Evolutionary conservation across 2,797 vertebrate species (phyloP), one percentile per base, ranked within the genome.

Genomic region (Labroides dimidiatus): DNA sequence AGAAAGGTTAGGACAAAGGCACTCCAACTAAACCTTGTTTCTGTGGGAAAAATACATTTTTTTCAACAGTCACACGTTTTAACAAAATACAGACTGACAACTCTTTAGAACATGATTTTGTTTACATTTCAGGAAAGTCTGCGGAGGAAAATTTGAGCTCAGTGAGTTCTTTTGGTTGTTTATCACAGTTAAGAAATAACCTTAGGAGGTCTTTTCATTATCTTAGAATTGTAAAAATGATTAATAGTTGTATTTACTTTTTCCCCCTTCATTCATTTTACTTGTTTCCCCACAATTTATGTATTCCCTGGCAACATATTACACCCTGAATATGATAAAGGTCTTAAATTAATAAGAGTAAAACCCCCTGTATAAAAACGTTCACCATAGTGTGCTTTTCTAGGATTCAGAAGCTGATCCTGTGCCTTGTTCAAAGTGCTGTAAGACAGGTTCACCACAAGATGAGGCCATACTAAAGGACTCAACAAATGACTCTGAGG

Each of bases 381-480:
- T 36, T 23, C 3, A 39, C 37, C 17, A n/a, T 7, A 1, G 17
- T 77, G 47, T 53, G 15, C 80, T 24, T 79, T 48, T 69, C 6
- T 14, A 85, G 67, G 45, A 64, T 19, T 30, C 39, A 1, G 36
- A 50, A 2, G 24, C 6, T 1, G 6, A 37, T 8, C 63, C n/a
- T 49, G 42, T 72, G 75, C 70, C 45, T 7, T 37, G 3, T 23
- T 2, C 50, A 55, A 91, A 91, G 79, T 69, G 84, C 30, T 17
- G 23, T 62, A 78, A 14, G 36, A 78, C 7, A n/a, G 56, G 81
- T 17, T 82, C 69, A 11, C 77, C 91, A 89, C 88, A 89, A 90
- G 91, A 91, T 89, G 88, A 75, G 10, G 81, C 82, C 68, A 80
- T 85, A 66, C 39, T 91, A 68, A 39, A 89, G 51, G 73, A 67